Evolutionary conservation across 2,888 invertebrate species (phyloP).

Genomic region (Latrodectus hesperus): DNA sequence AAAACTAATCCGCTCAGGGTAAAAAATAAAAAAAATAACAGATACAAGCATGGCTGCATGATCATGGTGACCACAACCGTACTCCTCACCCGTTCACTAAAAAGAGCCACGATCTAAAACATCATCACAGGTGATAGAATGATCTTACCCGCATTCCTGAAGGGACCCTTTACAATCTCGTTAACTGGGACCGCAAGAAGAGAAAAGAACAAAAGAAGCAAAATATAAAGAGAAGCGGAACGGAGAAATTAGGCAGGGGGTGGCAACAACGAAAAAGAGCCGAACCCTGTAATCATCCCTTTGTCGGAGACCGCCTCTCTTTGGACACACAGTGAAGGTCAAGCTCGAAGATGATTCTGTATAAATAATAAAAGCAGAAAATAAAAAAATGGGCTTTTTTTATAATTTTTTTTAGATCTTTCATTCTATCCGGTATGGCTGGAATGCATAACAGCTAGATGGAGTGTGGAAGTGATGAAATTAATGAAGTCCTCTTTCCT

Average conservation of each 20-base stretch:
- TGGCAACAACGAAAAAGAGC: slow-evolving; percentile 15
- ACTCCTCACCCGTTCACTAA: neutral
- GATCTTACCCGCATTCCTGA: slow-evolving; percentile 9
- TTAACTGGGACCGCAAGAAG: slow-evolving; percentile 16
- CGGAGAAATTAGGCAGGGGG: slow-evolving; percentile 20
- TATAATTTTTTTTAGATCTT: neutral
- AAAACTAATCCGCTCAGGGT: too few relatives aligned
- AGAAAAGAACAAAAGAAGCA: slow-evolving; percentile 3
- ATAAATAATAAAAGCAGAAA: slow-evolving; percentile 17
- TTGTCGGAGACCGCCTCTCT: slow-evolving; percentile 28
- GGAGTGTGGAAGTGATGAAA: slow-evolving; percentile 7
- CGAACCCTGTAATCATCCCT: slow-evolving; percentile 57
- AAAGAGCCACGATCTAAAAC: neutral
- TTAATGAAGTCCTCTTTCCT: neutral
- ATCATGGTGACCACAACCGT: neutral
- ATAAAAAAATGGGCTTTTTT: neutral
- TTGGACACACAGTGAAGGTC: slow-evolving; percentile 44
- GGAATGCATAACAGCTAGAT: slow-evolving; percentile 9
- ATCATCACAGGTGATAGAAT: slow-evolving; percentile 22
- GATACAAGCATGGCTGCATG: neutral
- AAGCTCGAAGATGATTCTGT: neutral
- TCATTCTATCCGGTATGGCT: slow-evolving; percentile 2
- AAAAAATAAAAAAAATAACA: too few relatives aligned
- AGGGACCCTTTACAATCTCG: slow-evolving; percentile 16
- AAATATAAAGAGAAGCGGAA: slow-evolving; percentile 11